Base-by-base conservation (phyloP, 2,888 invertebrate species). In the Carpatolechia fugitivella region DNA sequence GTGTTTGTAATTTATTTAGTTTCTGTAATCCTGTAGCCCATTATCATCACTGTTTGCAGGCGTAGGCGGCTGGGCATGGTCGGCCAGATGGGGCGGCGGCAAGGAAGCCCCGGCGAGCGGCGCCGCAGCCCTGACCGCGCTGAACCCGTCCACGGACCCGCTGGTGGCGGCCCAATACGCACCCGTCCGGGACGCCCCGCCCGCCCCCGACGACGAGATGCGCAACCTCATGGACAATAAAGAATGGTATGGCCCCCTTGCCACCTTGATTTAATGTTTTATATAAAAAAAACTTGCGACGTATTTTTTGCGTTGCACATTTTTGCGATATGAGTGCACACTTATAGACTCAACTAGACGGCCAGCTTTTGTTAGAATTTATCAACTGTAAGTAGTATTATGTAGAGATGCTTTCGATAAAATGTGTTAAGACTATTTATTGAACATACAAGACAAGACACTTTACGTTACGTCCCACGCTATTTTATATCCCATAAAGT, bases 191-290 rank as follows among this genome's bases (percentile, higher is more conserved):
- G 95, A 95, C 80, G 92, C 94, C 64, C 94, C 94, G 46, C 92
- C 93, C 1, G 92, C 92, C 11, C 91, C 92, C 53, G 93, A 89
- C 82, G 94, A 91, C 62, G 95, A 95, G 74, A 93, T 93, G 74
- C 92, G 94, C 72, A 94, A 94, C 78, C 90, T 95, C 69, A 95
- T 95, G 94, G 94, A 94, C 70, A 93, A 93, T 78, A 94, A 94
- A 80, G 94, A 94, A 71, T 93, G 93, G 94, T 94, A 78, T 86
- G 85, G 69, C 33, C 13, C 13, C 2, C 16, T n/a, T 2, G 8
- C 8, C 33, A 33, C 33, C n/a, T n/a, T n/a, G n/a, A n/a, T n/a
- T n/a, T n/a, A n/a, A n/a, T n/a, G n/a, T n/a, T n/a, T n/a, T n/a
- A n/a, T n/a, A n/a, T n/a, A n/a, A n/a, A n/a, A n/a, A n/a, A n/a